Evolutionary conservation across 2,888 invertebrate species (phyloP).

Genomic region (Drosophila differens): DNA sequence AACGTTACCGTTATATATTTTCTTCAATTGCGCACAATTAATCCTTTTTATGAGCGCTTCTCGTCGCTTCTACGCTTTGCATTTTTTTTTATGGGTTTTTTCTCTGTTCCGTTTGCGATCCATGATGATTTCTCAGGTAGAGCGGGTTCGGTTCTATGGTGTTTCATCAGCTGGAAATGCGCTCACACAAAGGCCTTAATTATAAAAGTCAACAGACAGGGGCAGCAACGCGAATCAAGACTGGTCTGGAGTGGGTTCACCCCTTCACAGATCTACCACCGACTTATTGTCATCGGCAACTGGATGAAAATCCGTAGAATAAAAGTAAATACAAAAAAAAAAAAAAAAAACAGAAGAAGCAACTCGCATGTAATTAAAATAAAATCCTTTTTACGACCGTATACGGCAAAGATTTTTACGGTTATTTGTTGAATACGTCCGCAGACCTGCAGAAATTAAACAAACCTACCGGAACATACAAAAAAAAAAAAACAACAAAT

Average conservation of each 20-base stretch:
- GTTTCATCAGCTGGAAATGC: conserved; percentile 76
- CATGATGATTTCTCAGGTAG: conserved; percentile 22
- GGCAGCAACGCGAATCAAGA: not conserved
- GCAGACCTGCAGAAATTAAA: conserved; percentile 63
- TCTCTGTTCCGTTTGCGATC: not conserved
- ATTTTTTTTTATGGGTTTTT: not conserved
- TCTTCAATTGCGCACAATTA: conserved; percentile 84
- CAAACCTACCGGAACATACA: conserved; percentile 61
- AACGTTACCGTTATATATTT: conserved; percentile 64
- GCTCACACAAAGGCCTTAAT: conserved; percentile 78
- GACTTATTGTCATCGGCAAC: conserved; percentile 67
- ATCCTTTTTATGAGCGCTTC: conserved; percentile 79
- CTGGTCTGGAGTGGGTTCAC: not conserved
- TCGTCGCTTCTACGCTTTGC: conserved; percentile 8
- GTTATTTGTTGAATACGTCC: conserved; percentile 60
- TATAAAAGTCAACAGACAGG: conserved; percentile 80
- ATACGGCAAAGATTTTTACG: conserved; percentile 71
- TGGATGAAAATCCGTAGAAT: conserved; percentile 46
- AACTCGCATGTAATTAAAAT: conserved; percentile 77
- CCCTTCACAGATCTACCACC: conserved; percentile 30
- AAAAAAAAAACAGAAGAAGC: conserved; percentile 24
- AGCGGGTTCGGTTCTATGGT: conserved; percentile 22
- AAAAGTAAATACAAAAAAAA: conserved; percentile 1
- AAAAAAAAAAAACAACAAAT: not conserved
- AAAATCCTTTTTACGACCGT: conserved; percentile 72